Base-by-base conservation (phyloP, 2,888 invertebrate species). In the Chromoteleia sp. region DNA sequence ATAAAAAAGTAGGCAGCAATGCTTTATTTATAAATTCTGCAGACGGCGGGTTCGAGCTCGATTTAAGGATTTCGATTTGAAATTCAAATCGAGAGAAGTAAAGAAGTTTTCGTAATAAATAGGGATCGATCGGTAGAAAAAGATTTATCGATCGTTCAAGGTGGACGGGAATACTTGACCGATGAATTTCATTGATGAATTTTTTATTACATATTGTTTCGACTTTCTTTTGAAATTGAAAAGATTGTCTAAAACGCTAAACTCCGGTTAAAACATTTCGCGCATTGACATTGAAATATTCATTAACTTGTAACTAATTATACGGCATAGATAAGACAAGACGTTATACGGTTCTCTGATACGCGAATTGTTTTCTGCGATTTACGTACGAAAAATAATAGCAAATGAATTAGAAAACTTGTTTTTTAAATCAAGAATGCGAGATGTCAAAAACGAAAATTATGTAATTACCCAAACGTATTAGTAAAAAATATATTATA, bases 341-440 rank as follows among this genome's bases (percentile, higher is more conserved):
- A 15, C 7, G 4, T 45, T 48, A 45, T 48, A 45, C 43, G 17
- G 30, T n/a, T 63, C 14, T 25, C 17, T 8, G 7, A 12, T 17
- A 7, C 45, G 29, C 3, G 4, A 17, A 33, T 17, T n/a, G 10
- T 48, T 21, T 12, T 7, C 0, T 25, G 4, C n/a, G 4, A 12
- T 17, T 50, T 14, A 10, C 3, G 3, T 10, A 30, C 8, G 14
- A 15, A 30, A 48, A 21, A 41, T 6, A 14, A 14, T 14, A 41
- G 21, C 36, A 45, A 50, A 65, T 8, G 4, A 36, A 48, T 21
- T 36, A 15, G 21, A 8, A 36, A 54, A 68, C 67, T 43, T 5
- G 67, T n/a, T 68, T 36, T 65, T 29, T 29, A 30, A 43, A 54
- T 54, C 67, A 67, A 33, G 43, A 68, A 54, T 54, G 12, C 17